Base-by-base conservation (phyloP, 23 tunicate species). In the Halocynthia aurantium region DNA sequence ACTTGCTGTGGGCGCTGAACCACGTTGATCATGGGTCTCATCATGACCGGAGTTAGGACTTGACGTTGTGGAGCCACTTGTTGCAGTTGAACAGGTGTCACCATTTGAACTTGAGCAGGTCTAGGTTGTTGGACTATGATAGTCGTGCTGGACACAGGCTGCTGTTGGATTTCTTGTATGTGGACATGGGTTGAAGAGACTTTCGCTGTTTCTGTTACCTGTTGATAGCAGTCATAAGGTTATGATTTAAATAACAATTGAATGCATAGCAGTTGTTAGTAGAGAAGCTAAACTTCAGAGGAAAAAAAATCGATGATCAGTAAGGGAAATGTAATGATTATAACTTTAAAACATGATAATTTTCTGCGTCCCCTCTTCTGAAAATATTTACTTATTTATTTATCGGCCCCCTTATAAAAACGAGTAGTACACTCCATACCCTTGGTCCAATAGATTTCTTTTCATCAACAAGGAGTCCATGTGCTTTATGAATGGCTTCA, bases 371-470 rank as follows among this genome's bases (percentile, higher is more conserved):
- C 44, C 4, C 44, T 31, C 44, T 1, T 31, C 44, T 31, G 4
- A 31, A 31, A 31, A 31, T 31, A 31, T 31, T 31, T 4, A 31
- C 44, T 0, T 31, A 31, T 31, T 31, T 31, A 31, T 31, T 31
- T 0, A 31, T 1, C 44, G 1, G 44, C 44, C 44, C 44, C 44
- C 44, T 4, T 31, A 31, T 31, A 31, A 31, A 31, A 31, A 31
- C 44, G 44, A 31, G 44, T 31, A 31, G 44, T 31, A 31, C 44
- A 31, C 44, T 31, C 15, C 71, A 12, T 51, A 87, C 94, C 76
- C 77, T 82, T 9, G 98, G 98, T 61, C 98, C 98, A 60, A 92
- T 92, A 40, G 79, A 82, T 50, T 83, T 88, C 79, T 77, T 57
- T 22, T 82, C 82, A 68, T 92, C 98, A 49, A 61, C 79, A 49